Evolutionary conservation across 2,113 vertebrate species (phyloP).

Genomic region (Condylura cristata): DNA sequence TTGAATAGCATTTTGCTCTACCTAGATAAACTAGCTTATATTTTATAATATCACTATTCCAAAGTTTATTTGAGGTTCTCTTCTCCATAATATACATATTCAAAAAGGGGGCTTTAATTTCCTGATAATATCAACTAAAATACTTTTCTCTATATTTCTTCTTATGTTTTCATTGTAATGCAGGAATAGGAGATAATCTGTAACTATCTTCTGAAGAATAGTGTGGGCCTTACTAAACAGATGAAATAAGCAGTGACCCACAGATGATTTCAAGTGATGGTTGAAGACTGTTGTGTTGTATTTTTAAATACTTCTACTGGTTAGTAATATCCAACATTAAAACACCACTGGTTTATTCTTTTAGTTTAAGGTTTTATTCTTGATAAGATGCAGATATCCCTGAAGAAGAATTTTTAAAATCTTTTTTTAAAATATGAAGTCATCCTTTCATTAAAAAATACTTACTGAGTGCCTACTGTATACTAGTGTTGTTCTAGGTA

Average conservation of each 20-base stretch:
- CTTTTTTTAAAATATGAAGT: constrained; percentile 4
- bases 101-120: constrained; percentile 34
- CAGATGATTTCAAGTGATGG: background rate
- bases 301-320: constrained; percentile 5
- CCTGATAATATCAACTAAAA: background rate
- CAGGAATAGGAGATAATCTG: background rate
- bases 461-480: background rate
- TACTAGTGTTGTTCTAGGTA: background rate
- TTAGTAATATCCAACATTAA: constrained; percentile 34
- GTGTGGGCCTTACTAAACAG: background rate
- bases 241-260: background rate
- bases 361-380: constrained; percentile 33
- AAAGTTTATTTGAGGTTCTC: constrained; percentile 5
- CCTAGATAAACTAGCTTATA: background rate
- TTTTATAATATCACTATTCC: constrained; percentile 1
- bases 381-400: constrained; percentile 3
- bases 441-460: background rate
- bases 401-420: background rate
- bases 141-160: constrained; percentile 10
- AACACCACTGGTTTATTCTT: background rate
- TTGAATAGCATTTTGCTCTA: constrained; percentile 25
- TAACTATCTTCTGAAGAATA: background rate
- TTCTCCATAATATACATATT: background rate
- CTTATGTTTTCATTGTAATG: background rate
- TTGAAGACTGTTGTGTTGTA: background rate